Conservation (phyloP, 2,888 invertebrate species). For the Caenorhabditis sp. region DNA sequence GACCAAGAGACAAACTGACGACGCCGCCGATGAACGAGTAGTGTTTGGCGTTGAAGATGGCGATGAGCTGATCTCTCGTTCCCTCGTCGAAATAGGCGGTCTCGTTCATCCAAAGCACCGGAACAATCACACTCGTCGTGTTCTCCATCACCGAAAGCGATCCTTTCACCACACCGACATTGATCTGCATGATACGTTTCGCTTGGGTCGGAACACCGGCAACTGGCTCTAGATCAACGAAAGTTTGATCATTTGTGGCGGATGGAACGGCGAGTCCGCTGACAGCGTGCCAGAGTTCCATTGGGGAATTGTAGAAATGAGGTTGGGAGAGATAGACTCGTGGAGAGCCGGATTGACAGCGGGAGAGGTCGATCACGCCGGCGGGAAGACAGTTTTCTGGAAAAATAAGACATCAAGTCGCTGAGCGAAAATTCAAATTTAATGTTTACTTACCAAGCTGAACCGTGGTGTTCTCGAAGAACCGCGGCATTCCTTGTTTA, state of each 20-base stretch:
- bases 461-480: conserved; percentile 76
- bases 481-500: conserved; percentile 73
- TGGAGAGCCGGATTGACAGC: conserved; percentile 77
- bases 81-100: conserved; percentile 76
- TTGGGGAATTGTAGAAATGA: conserved; percentile 77
- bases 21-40: conserved; percentile 64
- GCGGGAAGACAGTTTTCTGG: conserved; percentile 78
- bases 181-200: conserved; percentile 78
- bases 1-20: conserved; percentile 54
- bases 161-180: conserved; percentile 79
- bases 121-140: conserved; percentile 72
- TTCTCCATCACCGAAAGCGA: conserved; percentile 66
- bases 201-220: conserved; percentile 78
- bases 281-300: conserved; percentile 72
- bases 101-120: conserved; percentile 82
- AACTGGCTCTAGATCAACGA: conserved; percentile 79
- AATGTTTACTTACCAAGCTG: conserved; percentile 68
- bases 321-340: conserved; percentile 79
- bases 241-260: conserved; percentile 72
- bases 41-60: conserved; percentile 60
- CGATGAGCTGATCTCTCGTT: conserved; percentile 73
- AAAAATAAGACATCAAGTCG: conserved; percentile 5
- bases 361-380: conserved; percentile 80
- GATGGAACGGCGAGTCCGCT: conserved; percentile 73
- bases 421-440: not conserved